Percentiles rank a stretch among this genome's conserved stretches.
These are phyloP conservation scores for Cyclopterus lumpus DNA, from an alignment of 2,797 vertebrate species.

Conservation along the genomic window DNA sequence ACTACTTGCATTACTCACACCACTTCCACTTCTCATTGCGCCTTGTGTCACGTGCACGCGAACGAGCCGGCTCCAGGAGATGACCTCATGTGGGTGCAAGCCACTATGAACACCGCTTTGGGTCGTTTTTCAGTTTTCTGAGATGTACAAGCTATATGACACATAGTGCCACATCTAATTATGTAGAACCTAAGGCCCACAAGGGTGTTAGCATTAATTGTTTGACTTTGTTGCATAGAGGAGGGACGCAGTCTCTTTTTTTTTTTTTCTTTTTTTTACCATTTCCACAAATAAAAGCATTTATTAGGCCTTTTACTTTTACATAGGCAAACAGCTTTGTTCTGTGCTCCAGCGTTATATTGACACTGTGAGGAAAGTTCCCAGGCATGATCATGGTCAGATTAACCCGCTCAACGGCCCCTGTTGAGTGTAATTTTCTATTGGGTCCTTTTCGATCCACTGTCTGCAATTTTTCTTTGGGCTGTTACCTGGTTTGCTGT, in stretches of 20 bases:
- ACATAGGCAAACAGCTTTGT: background rate
- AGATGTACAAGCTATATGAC: conserved; percentile 37
- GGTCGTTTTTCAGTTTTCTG: conserved; percentile 59
- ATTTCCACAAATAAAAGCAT: background rate
- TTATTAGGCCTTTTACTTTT: background rate
- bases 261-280: too few species aligned
- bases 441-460: background rate
- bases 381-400: background rate
- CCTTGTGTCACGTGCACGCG: conserved; percentile 46
- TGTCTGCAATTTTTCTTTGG: background rate
- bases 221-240: background rate
- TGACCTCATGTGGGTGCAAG: conserved; percentile 69
- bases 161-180: conserved; percentile 27
- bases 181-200: background rate
- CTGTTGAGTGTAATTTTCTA: background rate
- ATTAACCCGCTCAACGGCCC: background rate
- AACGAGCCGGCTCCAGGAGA: conserved; percentile 53
- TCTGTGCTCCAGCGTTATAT: background rate
- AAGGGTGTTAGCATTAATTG: background rate
- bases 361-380: background rate
- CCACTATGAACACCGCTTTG: conserved; percentile 66
- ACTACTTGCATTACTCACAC: conserved; percentile 71
- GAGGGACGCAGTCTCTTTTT: too few species aligned
- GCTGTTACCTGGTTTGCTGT: background rate
- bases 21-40: conserved; percentile 72